Conservation (phyloP, 2,113 vertebrate genomes). For the Mustela lutreola region DNA sequence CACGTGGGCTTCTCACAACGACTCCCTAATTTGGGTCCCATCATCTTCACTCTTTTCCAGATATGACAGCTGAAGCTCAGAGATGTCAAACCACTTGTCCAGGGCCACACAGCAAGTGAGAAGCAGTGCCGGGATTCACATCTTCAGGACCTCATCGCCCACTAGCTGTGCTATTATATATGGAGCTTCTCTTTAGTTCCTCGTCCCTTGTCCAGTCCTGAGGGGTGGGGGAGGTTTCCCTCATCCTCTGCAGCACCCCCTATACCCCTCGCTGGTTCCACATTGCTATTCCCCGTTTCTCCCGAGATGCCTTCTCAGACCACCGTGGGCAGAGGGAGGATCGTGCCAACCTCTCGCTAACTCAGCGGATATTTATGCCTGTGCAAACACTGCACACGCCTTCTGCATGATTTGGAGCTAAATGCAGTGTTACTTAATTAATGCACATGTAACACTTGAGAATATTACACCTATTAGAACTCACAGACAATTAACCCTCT, state of each 20-base stretch:
- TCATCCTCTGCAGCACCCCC: accelerated
- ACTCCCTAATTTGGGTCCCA: too few species aligned
- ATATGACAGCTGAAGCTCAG: background rate
- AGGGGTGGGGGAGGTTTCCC: background rate
- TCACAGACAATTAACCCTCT: conserved; percentile 86
- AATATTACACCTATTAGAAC: conserved; percentile 91
- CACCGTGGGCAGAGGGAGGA: background rate
- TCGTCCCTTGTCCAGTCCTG: background rate
- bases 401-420: conserved; percentile 95
- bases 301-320: background rate
- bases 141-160: background rate
- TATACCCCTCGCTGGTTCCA: background rate
- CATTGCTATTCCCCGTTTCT: accelerated
- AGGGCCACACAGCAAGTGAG: background rate
- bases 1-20: accelerated
- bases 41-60: background rate
- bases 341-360: conserved; percentile 83
- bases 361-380: conserved; percentile 91
- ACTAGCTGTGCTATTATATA: accelerated
- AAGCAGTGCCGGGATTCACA: too few species aligned
- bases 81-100: background rate
- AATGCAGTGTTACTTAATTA: conserved; percentile 95
- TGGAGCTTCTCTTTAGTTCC: accelerated
- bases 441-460: conserved; percentile 89
- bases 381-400: conserved; percentile 90